Evolutionary conservation across 2,797 vertebrate species (phyloP).

Genomic region (Gallinago stenura): DNA sequence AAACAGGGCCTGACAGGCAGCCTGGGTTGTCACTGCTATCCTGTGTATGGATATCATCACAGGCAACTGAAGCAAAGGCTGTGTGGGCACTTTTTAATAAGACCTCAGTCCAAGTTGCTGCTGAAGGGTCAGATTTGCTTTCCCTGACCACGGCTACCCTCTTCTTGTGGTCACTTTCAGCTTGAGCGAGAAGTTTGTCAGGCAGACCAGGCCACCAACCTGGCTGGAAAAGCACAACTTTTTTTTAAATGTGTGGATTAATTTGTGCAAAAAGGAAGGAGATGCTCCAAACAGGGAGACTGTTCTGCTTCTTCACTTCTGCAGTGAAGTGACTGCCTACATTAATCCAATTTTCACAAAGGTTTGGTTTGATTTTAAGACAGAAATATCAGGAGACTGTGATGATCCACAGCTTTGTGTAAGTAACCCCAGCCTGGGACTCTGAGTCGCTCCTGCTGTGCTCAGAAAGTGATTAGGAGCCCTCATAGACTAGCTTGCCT

Average conservation of each 20-base stretch:
- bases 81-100: neutral
- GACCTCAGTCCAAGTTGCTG: neutral
- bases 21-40: neutral
- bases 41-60: neutral
- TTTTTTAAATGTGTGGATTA: neutral
- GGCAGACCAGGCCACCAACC: neutral
- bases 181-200: neutral
- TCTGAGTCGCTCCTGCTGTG: neutral
- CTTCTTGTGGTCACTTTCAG: neutral
- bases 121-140: neutral
- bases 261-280: neutral
- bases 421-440: neutral
- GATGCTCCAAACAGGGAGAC: neutral
- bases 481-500: neutral
- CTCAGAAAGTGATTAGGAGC: neutral
- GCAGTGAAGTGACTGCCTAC: neutral
- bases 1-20: neutral
- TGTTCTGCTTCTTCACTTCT: neutral
- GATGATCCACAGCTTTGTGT: neutral
- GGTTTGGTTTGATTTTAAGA: neutral
- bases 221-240: neutral
- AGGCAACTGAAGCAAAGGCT: neutral
- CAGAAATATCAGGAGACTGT: neutral
- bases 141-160: neutral
- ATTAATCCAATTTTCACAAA: neutral